Evolutionary conservation across 2,888 invertebrate genomes (phyloP).

Genomic region (Dryomyza anilis): DNA sequence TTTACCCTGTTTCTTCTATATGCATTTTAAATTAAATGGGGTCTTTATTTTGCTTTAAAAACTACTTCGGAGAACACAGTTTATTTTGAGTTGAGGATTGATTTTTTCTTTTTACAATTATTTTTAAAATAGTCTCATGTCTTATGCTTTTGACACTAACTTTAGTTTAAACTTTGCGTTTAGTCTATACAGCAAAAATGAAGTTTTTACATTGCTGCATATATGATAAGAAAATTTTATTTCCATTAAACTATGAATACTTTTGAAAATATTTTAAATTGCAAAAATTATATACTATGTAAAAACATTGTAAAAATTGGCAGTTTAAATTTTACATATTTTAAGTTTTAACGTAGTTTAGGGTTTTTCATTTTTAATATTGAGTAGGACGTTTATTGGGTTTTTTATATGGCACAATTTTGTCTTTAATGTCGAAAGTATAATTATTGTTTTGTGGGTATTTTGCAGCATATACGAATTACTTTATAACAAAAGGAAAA

Average conservation of each 20-base stretch:
- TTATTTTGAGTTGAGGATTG: conserved; percentile 27
- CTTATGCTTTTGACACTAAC: too few relatives aligned
- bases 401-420: conserved; percentile 6
- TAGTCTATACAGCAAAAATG: too few relatives aligned
- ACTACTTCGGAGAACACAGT: conserved; percentile 26
- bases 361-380: too few relatives aligned
- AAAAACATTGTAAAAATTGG: background rate
- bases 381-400: too few relatives aligned
- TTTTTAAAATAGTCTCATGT: background rate
- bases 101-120: background rate
- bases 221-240: background rate
- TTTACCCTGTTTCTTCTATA: background rate
- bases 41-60: background rate
- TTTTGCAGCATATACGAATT: background rate
- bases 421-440: background rate
- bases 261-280: too few relatives aligned
- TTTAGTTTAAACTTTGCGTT: too few relatives aligned
- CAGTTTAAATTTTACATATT: background rate
- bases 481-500: too few relatives aligned
- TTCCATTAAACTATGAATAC: too few relatives aligned
- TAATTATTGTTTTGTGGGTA: background rate
- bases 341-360: background rate
- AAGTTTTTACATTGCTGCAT: background rate
- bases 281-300: too few relatives aligned
- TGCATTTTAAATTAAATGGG: background rate